A percentile compares a stretch with the other conserved stretches of the same genome.
phyloP scores from a whole-genome alignment of 2,797 vertebrate genomes.

The Chlorospingus semifuscus region DNA sequence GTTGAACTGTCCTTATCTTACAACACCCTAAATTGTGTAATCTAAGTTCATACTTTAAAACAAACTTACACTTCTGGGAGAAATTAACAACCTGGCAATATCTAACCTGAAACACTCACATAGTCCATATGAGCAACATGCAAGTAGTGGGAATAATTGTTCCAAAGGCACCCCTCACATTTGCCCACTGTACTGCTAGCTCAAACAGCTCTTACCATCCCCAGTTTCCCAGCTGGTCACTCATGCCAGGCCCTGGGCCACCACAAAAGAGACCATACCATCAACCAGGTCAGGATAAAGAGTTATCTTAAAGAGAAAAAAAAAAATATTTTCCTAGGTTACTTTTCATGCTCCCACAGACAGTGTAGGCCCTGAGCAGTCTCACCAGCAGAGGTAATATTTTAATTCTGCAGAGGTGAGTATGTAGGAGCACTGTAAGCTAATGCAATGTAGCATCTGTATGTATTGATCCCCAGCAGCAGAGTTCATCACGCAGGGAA shows the following conservation, averaged over 20 bases:
- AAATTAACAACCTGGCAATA: not conserved
- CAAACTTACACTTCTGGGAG: not conserved
- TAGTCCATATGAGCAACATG: not conserved
- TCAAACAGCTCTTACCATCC: not conserved
- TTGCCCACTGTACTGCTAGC: not conserved
- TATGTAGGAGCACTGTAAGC: not conserved
- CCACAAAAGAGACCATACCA: not conserved
- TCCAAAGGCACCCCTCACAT: not conserved
- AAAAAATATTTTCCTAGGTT: not conserved
- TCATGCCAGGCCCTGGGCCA: not conserved
- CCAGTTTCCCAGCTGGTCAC: not conserved
- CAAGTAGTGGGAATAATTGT: not conserved
- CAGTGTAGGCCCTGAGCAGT: rapidly evolving
- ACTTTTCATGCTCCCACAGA: not conserved
- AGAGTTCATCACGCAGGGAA: not conserved
- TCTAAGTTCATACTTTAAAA: not conserved
- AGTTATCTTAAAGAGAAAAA: not conserved
- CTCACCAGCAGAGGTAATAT: not conserved
- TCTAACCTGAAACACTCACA: not conserved
- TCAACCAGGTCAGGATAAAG: not conserved
- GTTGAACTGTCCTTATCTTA: not conserved
- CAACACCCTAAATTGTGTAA: not conserved
- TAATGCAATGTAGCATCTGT: not conserved
- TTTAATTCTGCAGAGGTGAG: not conserved
- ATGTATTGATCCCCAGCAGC: not conserved